phyloP scores from a whole-genome alignment of 2,113 vertebrate genomes.

The Ondatra zibethicus region DNA sequence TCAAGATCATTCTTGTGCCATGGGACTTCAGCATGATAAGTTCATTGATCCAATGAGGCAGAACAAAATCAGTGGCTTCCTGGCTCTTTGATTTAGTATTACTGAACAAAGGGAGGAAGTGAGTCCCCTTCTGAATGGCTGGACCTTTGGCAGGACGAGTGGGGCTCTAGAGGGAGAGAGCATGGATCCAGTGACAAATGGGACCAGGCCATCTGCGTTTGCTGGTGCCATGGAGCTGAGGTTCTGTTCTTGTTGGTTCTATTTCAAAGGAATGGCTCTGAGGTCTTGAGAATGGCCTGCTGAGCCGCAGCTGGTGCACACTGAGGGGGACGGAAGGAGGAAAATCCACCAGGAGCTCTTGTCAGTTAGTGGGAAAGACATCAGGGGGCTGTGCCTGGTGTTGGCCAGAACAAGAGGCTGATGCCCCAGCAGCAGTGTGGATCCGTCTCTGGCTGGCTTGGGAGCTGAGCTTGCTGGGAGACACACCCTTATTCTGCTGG shows the following conservation, averaged over 20 bases:
- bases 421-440: background rate
- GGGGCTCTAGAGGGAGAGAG: background rate
- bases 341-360: background rate
- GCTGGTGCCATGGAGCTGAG: background rate
- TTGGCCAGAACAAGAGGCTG: background rate
- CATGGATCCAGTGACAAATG: background rate
- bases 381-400: fast-evolving
- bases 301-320: background rate
- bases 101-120: background rate
- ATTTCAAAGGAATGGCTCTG: background rate
- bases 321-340: background rate
- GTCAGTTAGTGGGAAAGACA: background rate
- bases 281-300: background rate
- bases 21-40: background rate
- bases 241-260: background rate
- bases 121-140: background rate
- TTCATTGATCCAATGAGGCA: background rate
- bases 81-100: background rate
- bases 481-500: no score
- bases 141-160: background rate
- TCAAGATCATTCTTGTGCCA: background rate
- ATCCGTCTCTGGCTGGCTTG: background rate
- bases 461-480: background rate
- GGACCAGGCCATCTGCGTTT: background rate
- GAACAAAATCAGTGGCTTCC: background rate